Percentiles rank a stretch among this genome's conserved stretches.
These are phyloP conservation scores for Notospermus geniculatus DNA, from an alignment of 1,140 invertebrate species.

Conservation along the genomic window DNA sequence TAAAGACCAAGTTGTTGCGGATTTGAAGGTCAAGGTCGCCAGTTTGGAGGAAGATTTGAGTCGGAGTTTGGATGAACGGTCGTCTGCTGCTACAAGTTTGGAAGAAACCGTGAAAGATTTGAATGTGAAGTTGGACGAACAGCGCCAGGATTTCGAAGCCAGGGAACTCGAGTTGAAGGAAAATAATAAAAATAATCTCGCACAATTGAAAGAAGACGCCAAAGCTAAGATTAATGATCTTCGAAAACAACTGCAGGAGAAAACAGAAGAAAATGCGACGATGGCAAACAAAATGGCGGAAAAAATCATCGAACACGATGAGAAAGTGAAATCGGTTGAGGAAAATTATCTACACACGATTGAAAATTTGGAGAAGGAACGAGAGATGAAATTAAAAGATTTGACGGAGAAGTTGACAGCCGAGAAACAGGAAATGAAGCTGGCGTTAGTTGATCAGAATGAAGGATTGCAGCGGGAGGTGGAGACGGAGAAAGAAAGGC, in stretches of 20 bases:
- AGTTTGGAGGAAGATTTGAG: no score
- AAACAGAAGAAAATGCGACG: no score
- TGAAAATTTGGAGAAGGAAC: constrained; percentile 17
- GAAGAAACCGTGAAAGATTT: constrained; percentile 15
- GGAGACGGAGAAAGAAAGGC: constrained; percentile 21
- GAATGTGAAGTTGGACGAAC: constrained; percentile 12
- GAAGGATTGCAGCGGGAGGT: constrained; percentile 16
- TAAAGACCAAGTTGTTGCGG: no score
- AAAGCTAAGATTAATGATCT: constrained; percentile 13
- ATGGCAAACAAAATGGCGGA: no score
- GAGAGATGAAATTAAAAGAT: constrained; percentile 7
- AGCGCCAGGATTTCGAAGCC: not conserved
- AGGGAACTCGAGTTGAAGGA: constrained; percentile 1
- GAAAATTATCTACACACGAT: constrained; percentile 24
- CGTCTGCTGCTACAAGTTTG: not conserved
- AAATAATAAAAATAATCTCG: constrained; percentile 17
- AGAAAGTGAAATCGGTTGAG: constrained; percentile 17
- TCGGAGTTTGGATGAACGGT: not conserved
- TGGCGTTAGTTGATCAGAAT: constrained; percentile 16
- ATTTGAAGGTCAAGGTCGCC: no score
- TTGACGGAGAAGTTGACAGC: constrained; percentile 15
- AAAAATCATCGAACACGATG: not conserved
- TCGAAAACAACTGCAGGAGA: constrained; percentile 4
- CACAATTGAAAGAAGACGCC: constrained; percentile 8
- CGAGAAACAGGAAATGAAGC: constrained; percentile 12